Evolutionary conservation across 2,113 vertebrate genomes (phyloP).

Genomic region (Oryctolagus cuniculus): mOryCun1.1 NC_091448.1:41292001-41292500

Average conservation of each 20-base stretch:
- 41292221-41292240: not conserved
- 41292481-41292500: conserved; percentile 51
- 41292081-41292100: not conserved
- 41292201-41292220: not conserved
- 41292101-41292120: not conserved
- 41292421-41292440: not conserved
- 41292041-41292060: not conserved
- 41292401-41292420: not conserved
- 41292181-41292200: not conserved
- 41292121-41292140: not conserved
- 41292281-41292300: not conserved
- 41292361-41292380: not conserved
- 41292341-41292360: not conserved
- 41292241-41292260: conserved; percentile 11
- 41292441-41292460: conserved; percentile 23
- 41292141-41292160: too few species aligned
- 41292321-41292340: conserved; percentile 40
- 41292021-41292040: not conserved
- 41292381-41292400: not conserved
- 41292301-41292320: not conserved
- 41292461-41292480: conserved; percentile 50
- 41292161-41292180: not conserved
- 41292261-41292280: conserved; percentile 5
- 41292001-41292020: not conserved
- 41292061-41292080: not conserved